Evolutionary conservation across 2,797 vertebrate genomes (phyloP).

Genomic region (Coregonus ussuriensis): DNA sequence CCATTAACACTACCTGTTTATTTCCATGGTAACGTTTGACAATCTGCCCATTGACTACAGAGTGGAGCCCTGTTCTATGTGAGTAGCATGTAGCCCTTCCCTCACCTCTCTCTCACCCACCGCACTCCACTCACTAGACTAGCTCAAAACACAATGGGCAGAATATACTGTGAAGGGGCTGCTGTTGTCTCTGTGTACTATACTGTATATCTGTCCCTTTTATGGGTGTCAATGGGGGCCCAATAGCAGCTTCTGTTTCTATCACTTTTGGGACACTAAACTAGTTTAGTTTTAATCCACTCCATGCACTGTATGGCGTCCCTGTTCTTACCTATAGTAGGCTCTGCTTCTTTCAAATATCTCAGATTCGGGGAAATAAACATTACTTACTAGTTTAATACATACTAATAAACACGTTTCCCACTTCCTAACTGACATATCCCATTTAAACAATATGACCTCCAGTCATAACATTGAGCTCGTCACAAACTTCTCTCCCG

Average conservation of each 20-base stretch:
- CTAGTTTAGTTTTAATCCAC: not conserved
- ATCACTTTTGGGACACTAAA: conserved; percentile 2
- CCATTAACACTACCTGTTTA: conserved; percentile 54
- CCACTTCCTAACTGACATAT: not conserved
- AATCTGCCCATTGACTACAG: conserved; percentile 77
- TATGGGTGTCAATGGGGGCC: conserved; percentile 30
- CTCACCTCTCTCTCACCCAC: conserved; percentile 58
- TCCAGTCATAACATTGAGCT: not conserved
- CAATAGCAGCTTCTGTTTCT: conserved; percentile 38
- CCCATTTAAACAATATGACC: not conserved
- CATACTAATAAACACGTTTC: not conserved
- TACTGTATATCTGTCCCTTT: not conserved
- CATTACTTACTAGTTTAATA: not conserved
- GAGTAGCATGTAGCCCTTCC: conserved; percentile 80
- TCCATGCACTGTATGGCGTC: conserved; percentile 66
- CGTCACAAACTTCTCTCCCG: not conserved
- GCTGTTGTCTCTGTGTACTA: conserved; percentile 38
- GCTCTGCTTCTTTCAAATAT: conserved; percentile 37
- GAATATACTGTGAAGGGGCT: conserved; percentile 37
- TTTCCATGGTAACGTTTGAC: conserved; percentile 72
- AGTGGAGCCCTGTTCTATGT: conserved; percentile 85
- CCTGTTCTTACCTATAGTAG: conserved; percentile 19
- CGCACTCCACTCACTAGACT: conserved; percentile 5
- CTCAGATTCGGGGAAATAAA: not conserved
- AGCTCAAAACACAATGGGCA: conserved; percentile 14